Percentiles rank a stretch among this genome's conserved stretches.
These are phyloP conservation scores for Heteropelma amictum DNA, from an alignment of 2,888 invertebrate genomes.

Conservation along the genomic window DNA sequence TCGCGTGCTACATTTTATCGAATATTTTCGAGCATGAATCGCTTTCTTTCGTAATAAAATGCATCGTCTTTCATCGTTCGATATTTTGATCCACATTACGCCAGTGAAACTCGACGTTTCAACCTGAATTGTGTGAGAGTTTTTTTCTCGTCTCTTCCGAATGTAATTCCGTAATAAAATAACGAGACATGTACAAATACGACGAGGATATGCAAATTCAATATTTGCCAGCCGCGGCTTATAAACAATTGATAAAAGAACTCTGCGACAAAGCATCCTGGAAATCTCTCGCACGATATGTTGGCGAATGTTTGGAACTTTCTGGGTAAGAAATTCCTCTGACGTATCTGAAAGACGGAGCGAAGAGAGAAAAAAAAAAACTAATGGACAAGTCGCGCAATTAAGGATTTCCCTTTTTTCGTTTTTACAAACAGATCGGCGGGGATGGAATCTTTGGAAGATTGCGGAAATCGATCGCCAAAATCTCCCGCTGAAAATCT, in stretches of 20 bases:
- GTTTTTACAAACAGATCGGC: conserved; percentile 16
- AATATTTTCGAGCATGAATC: too few relatives aligned
- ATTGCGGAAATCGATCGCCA: conserved; percentile 14
- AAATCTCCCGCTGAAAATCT: conserved; percentile 64
- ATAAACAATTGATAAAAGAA: conserved; percentile 64
- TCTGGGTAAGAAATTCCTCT: conserved; percentile 58
- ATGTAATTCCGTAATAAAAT: conserved; percentile 50
- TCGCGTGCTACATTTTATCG: too few relatives aligned
- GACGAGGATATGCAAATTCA: conserved; percentile 62
- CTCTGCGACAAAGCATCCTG: conserved; percentile 60
- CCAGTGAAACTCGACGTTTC: too few relatives aligned
- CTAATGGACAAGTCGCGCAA: neutral
- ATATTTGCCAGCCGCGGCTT: conserved; percentile 59
- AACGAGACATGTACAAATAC: conserved; percentile 60
- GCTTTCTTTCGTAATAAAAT: too few relatives aligned
- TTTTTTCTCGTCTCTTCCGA: neutral
- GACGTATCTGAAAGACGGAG: neutral
- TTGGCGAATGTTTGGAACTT: conserved; percentile 61
- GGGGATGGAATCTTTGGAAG: conserved; percentile 64
- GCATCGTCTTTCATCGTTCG: too few relatives aligned
- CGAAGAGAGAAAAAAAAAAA: neutral
- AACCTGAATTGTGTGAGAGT: neutral
- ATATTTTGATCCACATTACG: too few relatives aligned
- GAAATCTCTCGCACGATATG: conserved; percentile 62
- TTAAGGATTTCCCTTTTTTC: neutral